Evolutionary conservation across 2,113 vertebrate species (phyloP).

Genomic region (Anas platyrhynchos): DNA sequence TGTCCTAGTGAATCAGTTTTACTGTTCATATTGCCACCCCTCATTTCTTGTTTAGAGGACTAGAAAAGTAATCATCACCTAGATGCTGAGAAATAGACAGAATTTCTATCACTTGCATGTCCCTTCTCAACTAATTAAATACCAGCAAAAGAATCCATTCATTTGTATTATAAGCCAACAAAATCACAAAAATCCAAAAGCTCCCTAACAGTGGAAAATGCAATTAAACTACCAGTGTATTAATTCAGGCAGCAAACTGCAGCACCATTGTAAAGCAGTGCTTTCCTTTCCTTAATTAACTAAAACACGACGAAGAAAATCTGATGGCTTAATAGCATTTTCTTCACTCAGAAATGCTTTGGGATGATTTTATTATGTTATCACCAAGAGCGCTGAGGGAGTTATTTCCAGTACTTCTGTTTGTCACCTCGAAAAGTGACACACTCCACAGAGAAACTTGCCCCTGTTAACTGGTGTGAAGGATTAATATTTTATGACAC

Average conservation of each 20-base stretch:
- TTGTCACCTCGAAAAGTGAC: constrained; percentile 11
- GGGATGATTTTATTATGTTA: neutral
- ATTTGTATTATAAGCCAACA: neutral
- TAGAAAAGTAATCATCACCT: neutral
- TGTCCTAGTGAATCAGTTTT: neutral
- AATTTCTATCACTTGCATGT: neutral
- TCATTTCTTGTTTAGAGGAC: neutral
- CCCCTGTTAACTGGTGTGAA: neutral
- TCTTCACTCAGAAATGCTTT: neutral
- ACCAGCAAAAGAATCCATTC: neutral
- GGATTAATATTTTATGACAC: constrained; percentile 30
- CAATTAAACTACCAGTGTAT: neutral
- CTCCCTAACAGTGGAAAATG: neutral
- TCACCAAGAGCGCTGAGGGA: neutral
- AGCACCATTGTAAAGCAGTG: neutral
- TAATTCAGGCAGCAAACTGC: neutral
- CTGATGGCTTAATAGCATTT: neutral
- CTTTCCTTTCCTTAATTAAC: constrained; percentile 31
- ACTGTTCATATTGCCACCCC: neutral
- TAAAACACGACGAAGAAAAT: neutral
- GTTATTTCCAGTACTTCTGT: neutral
- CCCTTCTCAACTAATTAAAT: constrained; percentile 28
- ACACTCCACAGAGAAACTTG: neutral
- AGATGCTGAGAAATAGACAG: neutral
- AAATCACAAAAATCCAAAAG: neutral